These are phyloP conservation scores for Protobothrops flavoviridis DNA, from an alignment of 2,113 vertebrate species.

Conservation along the genomic window DNA sequence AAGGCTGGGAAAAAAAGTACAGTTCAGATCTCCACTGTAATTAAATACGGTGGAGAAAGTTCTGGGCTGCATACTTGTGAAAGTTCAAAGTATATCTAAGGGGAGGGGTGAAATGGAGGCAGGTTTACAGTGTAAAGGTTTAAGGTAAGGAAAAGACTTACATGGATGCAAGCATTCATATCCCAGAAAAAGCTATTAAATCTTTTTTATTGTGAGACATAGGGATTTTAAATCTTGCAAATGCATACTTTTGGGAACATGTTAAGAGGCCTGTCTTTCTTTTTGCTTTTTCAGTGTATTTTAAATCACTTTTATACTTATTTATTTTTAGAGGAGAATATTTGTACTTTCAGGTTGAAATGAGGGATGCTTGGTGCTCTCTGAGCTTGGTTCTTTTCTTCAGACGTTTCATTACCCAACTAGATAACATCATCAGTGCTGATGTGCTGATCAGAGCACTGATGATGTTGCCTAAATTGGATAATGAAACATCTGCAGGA, in stretches of 20 bases:
- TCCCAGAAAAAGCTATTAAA: background rate
- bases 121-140: background rate
- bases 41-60: no score
- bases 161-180: background rate
- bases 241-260: background rate
- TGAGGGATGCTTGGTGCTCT: background rate
- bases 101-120: background rate
- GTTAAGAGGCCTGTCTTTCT: constrained; percentile 26
- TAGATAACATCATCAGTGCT: background rate
- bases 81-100: background rate
- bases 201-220: background rate
- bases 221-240: background rate
- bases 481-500: background rate
- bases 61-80: background rate
- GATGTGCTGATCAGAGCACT: background rate
- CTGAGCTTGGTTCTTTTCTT: background rate
- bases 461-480: background rate
- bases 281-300: constrained; percentile 27
- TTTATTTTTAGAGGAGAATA: background rate
- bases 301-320: constrained; percentile 22
- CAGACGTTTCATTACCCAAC: background rate
- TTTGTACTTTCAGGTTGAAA: background rate
- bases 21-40: background rate
- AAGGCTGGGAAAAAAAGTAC: background rate
- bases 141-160: background rate